Base-by-base conservation (phyloP, 2,888 invertebrate species). In the Phortica magna region DNA sequence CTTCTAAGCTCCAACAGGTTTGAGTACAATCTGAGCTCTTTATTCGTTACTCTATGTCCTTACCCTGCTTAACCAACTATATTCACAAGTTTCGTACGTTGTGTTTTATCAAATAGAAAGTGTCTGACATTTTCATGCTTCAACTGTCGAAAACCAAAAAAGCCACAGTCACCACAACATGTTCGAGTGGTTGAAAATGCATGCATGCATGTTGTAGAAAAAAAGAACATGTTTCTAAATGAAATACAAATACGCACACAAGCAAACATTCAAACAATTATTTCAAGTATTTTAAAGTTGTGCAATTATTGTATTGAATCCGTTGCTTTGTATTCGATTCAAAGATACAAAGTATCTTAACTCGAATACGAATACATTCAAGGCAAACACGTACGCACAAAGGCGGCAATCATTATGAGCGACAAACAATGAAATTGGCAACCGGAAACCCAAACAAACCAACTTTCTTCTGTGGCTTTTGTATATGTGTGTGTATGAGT, bases 391-490 rank as follows among this genome's bases (percentile, higher is more conserved):
- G 41, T 39, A 14, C 41, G n/a, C 41, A 65, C 65, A 65, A 65
- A 14, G 65, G 41, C 41, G 19, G 19, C 48, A 19, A 68, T 68
- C 43, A 48, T 68, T 68, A 41, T 84, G 78, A 83, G 78, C 79
- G 77, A 71, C 70, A 77, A 79, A 78, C 79, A 78, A 77, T 75
- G 65, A 71, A 71, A 71, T 72, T 81, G 81, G 79, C 80, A 83
- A 77, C 81, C 88, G 87, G 85, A 85, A 88, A 78, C 75, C 81
- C 83, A 86, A 83, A 84, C 83, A 87, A n/a, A n/a, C n/a, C n/a
- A 22, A 61, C 48, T 61, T 61, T 61, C 19, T 19, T 19, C 9
- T 7, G 10, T 22, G 10, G 19, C 59, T 7, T 19, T 12, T 39
- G 57, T 57, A 39, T 57, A 42, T 53, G 48, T 64, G 48, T 19